These are phyloP conservation scores for Galago senegalensis DNA, from an alignment of 2,797 vertebrate species.

Conservation along the genomic window DNA sequence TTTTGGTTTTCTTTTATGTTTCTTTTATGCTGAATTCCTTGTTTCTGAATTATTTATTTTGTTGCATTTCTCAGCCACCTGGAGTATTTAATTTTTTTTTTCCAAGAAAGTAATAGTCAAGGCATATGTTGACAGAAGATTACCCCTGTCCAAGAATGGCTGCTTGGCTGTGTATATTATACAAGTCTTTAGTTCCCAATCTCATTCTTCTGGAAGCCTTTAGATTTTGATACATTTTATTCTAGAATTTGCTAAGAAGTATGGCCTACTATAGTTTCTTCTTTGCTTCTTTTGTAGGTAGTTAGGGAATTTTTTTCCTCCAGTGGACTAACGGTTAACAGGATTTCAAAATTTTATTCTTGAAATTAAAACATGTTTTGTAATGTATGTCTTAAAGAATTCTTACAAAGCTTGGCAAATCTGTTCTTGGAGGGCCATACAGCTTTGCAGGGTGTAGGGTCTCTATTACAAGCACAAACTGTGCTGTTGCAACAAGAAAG, in stretches of 20 bases:
- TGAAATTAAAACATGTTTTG: background rate
- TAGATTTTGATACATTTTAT: constrained; percentile 13
- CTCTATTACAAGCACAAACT: background rate
- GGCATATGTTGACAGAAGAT: background rate
- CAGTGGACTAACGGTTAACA: background rate
- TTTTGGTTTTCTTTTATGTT: constrained; percentile 22
- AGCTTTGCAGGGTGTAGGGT: fast-evolving
- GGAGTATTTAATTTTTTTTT: constrained; percentile 12
- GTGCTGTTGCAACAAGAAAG: background rate
- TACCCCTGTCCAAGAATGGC: background rate
- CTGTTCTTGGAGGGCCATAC: background rate
- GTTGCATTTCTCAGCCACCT: constrained; percentile 71
- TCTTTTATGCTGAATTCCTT: constrained; percentile 14
- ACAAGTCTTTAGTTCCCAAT: background rate
- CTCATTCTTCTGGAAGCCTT: background rate
- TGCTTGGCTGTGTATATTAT: background rate
- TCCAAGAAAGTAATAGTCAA: background rate
- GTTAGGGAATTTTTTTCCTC: background rate
- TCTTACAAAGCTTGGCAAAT: background rate
- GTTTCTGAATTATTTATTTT: constrained; percentile 26
- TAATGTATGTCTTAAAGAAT: background rate
- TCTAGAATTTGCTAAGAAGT: background rate
- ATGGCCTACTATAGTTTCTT: background rate
- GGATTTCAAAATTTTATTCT: background rate
- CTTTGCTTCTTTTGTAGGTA: background rate